These are phyloP conservation scores for Coremacera marginata DNA, from an alignment of 2,888 invertebrate genomes.

Conservation along the genomic window DNA sequence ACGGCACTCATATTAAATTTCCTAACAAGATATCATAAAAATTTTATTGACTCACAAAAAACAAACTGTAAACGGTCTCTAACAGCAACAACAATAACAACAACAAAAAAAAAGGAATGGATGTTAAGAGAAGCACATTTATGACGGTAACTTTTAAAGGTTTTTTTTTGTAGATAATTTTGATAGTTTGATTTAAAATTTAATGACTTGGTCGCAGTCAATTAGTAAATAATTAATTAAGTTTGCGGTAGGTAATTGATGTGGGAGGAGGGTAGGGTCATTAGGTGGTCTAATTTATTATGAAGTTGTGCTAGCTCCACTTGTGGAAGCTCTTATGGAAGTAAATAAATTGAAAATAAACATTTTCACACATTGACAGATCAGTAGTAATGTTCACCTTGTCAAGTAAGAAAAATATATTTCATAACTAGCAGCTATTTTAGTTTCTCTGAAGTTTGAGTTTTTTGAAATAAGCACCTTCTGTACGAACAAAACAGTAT, in stretches of 20 bases:
- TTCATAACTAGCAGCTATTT: no score
- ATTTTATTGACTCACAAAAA: not conserved
- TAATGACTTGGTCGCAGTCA: not conserved
- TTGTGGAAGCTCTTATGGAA: no score
- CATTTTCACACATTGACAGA: no score
- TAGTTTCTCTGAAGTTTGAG: no score
- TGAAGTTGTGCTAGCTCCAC: no score
- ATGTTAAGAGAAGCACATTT: not conserved
- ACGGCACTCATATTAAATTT: slow-evolving; percentile 13
- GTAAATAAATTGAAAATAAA: no score
- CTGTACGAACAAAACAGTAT: no score
- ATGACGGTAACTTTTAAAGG: not conserved
- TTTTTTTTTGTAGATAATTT: not conserved
- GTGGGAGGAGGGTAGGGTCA: not conserved
- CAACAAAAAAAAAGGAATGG: not conserved
- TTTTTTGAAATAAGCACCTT: no score
- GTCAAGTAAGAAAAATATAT: no score
- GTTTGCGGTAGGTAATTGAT: not conserved
- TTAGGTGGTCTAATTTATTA: no score
- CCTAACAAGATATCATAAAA: slow-evolving; percentile 16
- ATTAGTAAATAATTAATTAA: not conserved
- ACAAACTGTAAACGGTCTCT: not conserved
- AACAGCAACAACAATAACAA: not conserved
- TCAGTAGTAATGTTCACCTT: no score
- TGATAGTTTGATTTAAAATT: not conserved